phyloP scores from a whole-genome alignment of 2,113 vertebrate species.

The Muntiacus reevesi region DNA sequence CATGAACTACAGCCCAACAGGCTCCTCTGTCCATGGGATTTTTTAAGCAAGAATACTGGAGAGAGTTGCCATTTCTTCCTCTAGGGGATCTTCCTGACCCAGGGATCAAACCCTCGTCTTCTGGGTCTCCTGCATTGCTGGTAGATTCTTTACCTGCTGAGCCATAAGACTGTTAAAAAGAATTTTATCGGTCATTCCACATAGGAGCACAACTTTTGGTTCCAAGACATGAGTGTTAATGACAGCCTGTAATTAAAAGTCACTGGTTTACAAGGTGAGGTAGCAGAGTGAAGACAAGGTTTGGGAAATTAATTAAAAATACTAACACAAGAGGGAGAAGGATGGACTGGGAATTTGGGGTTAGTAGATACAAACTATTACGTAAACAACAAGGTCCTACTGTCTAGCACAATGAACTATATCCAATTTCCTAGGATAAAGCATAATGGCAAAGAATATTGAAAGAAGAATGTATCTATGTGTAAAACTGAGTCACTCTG shows the following conservation, averaged over 20 bases:
- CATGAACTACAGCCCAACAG: not conserved
- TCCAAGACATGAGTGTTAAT: not conserved
- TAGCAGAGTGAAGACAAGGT: not conserved
- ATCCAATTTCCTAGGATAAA: not conserved
- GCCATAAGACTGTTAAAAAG: not conserved
- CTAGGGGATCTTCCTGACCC: not conserved
- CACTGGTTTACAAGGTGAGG: not conserved
- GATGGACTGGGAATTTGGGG: not conserved
- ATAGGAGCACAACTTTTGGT: not conserved
- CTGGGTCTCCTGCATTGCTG: not conserved
- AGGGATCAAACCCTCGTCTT: not conserved
- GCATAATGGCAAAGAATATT: not conserved
- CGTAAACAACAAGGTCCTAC: not conserved
- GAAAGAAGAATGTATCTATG: not conserved
- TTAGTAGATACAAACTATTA: not conserved
- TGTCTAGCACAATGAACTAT: not conserved
- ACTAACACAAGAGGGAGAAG: not conserved
- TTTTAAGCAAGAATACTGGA: not conserved
- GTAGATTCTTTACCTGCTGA: not conserved
- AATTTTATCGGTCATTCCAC: not conserved
- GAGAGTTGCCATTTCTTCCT: not conserved
- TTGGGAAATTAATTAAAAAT: not conserved
- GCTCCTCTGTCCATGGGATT: not conserved
- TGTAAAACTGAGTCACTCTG: not conserved
- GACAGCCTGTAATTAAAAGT: not conserved